phyloP scores from a whole-genome alignment of 2,797 vertebrate genomes.

The Diglossa cyanea region DNA sequence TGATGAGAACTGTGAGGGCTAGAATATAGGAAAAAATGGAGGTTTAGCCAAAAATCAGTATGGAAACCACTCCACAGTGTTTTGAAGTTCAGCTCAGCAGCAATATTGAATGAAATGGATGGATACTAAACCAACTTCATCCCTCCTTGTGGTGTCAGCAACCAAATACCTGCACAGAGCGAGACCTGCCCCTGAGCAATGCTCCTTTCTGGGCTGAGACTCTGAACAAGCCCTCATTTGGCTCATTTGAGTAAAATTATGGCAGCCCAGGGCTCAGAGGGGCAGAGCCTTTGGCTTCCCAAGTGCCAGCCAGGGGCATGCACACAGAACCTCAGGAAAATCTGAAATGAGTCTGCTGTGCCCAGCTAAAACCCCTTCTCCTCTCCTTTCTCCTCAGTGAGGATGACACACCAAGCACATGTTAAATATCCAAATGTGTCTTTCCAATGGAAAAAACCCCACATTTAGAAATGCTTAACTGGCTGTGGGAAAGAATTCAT shows the following conservation, averaged over 20 bases:
- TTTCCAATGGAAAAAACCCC: not conserved
- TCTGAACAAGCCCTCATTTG: not conserved
- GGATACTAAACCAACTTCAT: not conserved
- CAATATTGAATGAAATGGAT: not conserved
- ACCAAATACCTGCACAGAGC: not conserved
- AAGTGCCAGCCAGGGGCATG: not conserved
- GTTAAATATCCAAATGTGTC: not conserved
- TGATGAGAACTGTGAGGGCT: not conserved
- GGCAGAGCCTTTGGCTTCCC: not conserved
- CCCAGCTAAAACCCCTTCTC: not conserved
- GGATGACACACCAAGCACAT: not conserved
- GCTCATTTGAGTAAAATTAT: not conserved
- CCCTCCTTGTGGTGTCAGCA: not conserved
- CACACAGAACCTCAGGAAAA: not conserved
- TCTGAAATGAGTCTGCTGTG: not conserved
- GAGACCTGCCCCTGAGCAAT: not conserved
- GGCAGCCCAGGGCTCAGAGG: not conserved
- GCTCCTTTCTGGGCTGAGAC: not conserved
- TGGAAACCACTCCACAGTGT: not conserved
- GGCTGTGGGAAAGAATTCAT: constrained; percentile 31
- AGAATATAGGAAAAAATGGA: not conserved
- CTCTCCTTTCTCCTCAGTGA: not conserved
- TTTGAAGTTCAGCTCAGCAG: not conserved
- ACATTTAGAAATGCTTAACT: not conserved
- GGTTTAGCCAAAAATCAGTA: not conserved